Base-by-base conservation (phyloP, 30 jellyfish, hydroid and myxozoan genomes). In the Aurelia aurita region DNA sequence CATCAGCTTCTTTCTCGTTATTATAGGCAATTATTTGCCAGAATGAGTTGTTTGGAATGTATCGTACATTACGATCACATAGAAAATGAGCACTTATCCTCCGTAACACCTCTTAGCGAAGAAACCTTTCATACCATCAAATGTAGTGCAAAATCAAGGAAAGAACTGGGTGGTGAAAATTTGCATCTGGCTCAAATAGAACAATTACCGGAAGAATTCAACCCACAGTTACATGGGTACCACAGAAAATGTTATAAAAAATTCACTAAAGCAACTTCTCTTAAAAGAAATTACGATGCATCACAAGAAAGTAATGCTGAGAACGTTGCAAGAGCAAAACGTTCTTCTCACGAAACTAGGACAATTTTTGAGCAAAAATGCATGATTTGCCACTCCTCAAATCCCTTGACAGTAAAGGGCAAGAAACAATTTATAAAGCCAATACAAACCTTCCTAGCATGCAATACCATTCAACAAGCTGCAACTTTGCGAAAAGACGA, bases 71-170 rank as follows among this genome's bases (percentile, higher is more conserved):
- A 66, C 25, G 78, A 66, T 21, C 39, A 66, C 26, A 21, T 66
- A 21, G 78, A 66, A 66, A 66, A 2, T 5, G 58, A n/a, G 4
- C 58, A 66, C 9, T 31, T 66, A 9, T 66, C 78, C 46, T 66
- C 57, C 13, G 58, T 66, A 66, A 32, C 26, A 22, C 78, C 78
- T 66, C 7, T 66, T 21, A 8, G 78, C 46, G 78, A 66, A 66
- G 78, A 15, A 66, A 66, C 78, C 39, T 10, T 66, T 66, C 78
- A 66, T 43, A 66, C 78, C 57, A 66, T 66, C 78, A 66, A 66
- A 66, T n/a, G 78, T 43, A 66, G 78, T 66, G 78, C 78, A 66
- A 66, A 66, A n/a, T n/a, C n/a, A n/a, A n/a, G 78, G 46, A 66
- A 66, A 8, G 78, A 66, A 66, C 26, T 66, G 21, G 78, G 78